A percentile compares a stretch with the other conserved stretches of the same genome.
phyloP scores from a whole-genome alignment of 2,113 vertebrate genomes.

The Caretta caretta region DNA sequence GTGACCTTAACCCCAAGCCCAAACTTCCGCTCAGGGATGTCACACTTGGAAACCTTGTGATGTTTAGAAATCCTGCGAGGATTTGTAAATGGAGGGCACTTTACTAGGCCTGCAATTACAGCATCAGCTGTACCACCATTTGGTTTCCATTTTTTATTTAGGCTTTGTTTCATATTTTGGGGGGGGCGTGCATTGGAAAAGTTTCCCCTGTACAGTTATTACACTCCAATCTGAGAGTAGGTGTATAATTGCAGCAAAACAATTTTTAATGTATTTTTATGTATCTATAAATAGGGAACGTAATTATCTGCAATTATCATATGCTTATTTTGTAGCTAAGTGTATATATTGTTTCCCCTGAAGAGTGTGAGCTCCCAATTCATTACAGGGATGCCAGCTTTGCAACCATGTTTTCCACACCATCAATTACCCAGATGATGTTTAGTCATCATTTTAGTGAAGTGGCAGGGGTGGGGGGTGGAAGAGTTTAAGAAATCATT shows the following conservation, averaged over 20 bases:
- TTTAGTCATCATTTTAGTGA: fast-evolving
- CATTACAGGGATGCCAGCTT: not conserved
- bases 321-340: conserved; percentile 10
- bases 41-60: not conserved
- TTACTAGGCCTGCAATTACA: not conserved
- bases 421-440: not conserved
- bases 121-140: not conserved
- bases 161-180: not conserved
- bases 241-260: conserved; percentile 42
- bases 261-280: conserved; percentile 34
- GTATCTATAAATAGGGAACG: conserved; percentile 16
- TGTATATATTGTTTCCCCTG: not conserved
- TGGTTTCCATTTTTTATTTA: not conserved
- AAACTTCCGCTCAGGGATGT: not conserved
- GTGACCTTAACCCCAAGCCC: not conserved
- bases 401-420: not conserved
- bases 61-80: not conserved
- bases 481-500: not conserved
- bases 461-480: fast-evolving
- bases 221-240: conserved; percentile 47
- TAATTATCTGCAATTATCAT: conserved; percentile 51
- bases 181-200: conserved; percentile 20
- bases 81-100: not conserved
- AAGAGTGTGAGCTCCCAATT: not conserved
- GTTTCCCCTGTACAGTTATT: conserved; percentile 34